phyloP scores from a whole-genome alignment of 2,113 vertebrate species.

The Shinisaurus crocodilurus region DNA sequence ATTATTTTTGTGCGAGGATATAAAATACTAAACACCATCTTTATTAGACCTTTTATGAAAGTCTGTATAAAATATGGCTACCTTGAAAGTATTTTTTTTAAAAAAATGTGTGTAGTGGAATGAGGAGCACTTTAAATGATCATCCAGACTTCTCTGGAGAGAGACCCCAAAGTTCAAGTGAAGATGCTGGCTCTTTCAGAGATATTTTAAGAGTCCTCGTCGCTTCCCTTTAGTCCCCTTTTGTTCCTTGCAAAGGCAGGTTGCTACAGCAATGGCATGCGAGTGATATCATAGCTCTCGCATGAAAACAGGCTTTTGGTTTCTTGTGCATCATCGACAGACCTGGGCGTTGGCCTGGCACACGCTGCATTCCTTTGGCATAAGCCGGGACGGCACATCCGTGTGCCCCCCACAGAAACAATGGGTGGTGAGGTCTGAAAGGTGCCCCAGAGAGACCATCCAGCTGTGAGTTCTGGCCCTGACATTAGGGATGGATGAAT shows the following conservation, averaged over 20 bases:
- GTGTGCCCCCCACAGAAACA: background rate
- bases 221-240: background rate
- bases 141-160: constrained; percentile 50
- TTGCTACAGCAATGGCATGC: background rate
- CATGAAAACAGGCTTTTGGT: background rate
- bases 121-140: constrained; percentile 65
- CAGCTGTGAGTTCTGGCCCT: no score
- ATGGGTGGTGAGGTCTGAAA: background rate
- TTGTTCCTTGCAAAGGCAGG: constrained; percentile 9
- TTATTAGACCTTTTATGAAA: constrained; percentile 57
- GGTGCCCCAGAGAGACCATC: background rate
- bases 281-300: background rate
- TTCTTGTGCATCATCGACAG: no score
- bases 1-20: constrained; percentile 61
- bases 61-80: constrained; percentile 55
- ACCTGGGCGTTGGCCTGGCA: background rate
- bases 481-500: no score
- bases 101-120: constrained; percentile 38
- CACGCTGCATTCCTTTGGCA: background rate
- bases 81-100: constrained; percentile 33
- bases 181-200: background rate
- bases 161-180: constrained; percentile 13
- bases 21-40: constrained; percentile 66
- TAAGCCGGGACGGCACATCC: background rate
- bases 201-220: background rate